These are phyloP conservation scores for Norana najaformis DNA, from an alignment of 2,888 invertebrate genomes.

Conservation along the genomic window DNA sequence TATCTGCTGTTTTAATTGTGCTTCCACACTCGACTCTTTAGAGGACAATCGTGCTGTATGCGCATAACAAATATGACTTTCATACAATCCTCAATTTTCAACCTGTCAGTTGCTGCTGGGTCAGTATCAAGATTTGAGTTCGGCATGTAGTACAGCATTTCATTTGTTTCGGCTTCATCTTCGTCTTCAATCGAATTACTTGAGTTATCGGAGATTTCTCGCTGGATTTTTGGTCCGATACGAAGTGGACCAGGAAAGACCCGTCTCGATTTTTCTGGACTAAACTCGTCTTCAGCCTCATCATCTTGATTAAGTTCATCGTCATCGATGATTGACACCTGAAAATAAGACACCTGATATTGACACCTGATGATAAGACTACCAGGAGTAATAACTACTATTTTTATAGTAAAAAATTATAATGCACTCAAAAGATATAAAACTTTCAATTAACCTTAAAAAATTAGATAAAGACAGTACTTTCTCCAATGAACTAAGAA, in stretches of 20 bases:
- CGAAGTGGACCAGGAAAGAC: constrained; percentile 7
- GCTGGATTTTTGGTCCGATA: neutral
- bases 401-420: no score
- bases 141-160: constrained; percentile 24
- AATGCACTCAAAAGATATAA: neutral
- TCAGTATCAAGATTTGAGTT: constrained; percentile 15
- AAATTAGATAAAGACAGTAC: neutral
- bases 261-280: neutral
- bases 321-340: constrained; percentile 53
- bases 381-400: neutral
- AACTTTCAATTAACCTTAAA: neutral
- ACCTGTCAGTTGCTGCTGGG: constrained; percentile 14
- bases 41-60: no score
- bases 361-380: no score
- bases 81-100: neutral
- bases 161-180: constrained; percentile 29
- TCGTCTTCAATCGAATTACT: constrained; percentile 30
- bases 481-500: neutral
- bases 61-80: neutral
- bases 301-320: constrained; percentile 50
- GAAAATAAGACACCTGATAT: constrained; percentile 48
- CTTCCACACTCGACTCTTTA: neutral
- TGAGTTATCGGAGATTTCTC: neutral
- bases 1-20: no score
- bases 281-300: constrained; percentile 48